phyloP scores from a whole-genome alignment of 2,888 invertebrate species.

The Fragum fragum region DNA sequence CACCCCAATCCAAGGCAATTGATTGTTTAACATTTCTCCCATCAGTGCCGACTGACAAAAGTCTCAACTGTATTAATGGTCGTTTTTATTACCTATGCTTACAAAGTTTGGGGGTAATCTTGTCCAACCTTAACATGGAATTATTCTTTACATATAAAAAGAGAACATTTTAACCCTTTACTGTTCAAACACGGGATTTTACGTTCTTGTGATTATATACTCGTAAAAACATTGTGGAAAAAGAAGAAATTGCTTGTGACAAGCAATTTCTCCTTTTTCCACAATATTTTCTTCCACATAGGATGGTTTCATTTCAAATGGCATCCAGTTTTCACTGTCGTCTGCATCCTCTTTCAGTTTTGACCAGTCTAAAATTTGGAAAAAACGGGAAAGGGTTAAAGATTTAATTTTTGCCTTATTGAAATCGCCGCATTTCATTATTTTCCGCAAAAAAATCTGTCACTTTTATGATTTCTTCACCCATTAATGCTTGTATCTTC shows the following conservation, averaged over 20 bases:
- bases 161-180: background rate
- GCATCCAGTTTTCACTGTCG: too few species aligned
- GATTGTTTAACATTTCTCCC: slow-evolving; percentile 42
- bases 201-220: too few species aligned
- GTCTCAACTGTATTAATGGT: background rate
- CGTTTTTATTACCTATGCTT: slow-evolving; percentile 13
- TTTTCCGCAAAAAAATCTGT: background rate
- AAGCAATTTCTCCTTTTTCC: too few species aligned
- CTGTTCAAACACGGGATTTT: too few species aligned
- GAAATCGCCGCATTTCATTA: background rate
- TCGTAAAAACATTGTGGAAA: too few species aligned
- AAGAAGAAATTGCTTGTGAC: too few species aligned
- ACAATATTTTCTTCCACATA: too few species aligned
- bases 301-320: too few species aligned
- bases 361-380: too few species aligned
- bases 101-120: slow-evolving; percentile 24
- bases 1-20: slow-evolving; percentile 60
- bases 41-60: background rate
- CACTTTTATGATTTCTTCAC: background rate
- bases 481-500: too few species aligned
- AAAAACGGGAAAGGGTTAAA: too few species aligned
- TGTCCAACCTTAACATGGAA: slow-evolving; percentile 21
- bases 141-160: slow-evolving; percentile 2
- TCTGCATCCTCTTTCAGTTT: too few species aligned
- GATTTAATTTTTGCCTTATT: background rate